A percentile compares a stretch with the other conserved stretches of the same genome.
Evolutionary conservation across 2,888 invertebrate species (phyloP).

Genomic region (Agrotis clavis): DNA sequence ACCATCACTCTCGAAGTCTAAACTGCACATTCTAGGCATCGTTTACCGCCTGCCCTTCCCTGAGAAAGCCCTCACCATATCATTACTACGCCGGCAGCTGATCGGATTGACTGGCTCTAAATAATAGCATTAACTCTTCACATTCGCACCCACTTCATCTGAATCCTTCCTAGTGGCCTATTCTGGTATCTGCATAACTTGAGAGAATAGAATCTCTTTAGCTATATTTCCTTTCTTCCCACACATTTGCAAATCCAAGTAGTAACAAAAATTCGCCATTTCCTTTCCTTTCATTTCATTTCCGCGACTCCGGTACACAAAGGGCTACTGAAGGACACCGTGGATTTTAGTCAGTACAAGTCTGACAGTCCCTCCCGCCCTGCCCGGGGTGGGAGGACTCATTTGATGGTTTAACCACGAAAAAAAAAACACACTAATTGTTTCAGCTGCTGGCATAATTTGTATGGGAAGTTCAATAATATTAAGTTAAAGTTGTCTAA

Average conservation of each 20-base stretch:
- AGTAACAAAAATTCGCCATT: no score
- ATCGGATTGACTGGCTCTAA: slow-evolving; percentile 65
- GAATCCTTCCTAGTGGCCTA: slow-evolving; percentile 51
- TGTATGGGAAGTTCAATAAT: no score
- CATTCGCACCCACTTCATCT: slow-evolving; percentile 50
- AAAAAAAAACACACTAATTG: no score
- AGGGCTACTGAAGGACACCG: no score
- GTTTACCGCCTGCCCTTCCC: slow-evolving; percentile 46
- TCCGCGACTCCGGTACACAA: no score
- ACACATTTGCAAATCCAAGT: not conserved
- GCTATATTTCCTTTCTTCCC: not conserved
- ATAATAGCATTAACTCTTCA: slow-evolving; percentile 61
- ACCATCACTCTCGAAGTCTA: slow-evolving; percentile 18
- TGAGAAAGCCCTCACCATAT: slow-evolving; percentile 57
- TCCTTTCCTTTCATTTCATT: no score
- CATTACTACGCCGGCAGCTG: slow-evolving; percentile 71
- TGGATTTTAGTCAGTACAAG: no score
- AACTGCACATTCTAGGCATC: slow-evolving; percentile 38
- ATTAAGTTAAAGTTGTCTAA: no score
- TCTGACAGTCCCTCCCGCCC: no score
- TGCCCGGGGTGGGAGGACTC: no score
- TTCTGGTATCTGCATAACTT: slow-evolving; percentile 14
- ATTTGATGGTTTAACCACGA: no score
- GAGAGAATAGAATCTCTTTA: not conserved
- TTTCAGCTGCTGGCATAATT: no score